These are phyloP conservation scores for Zhuqinia jingwanae DNA, from an alignment of 2,888 invertebrate species.

Conservation along the genomic window DNA sequence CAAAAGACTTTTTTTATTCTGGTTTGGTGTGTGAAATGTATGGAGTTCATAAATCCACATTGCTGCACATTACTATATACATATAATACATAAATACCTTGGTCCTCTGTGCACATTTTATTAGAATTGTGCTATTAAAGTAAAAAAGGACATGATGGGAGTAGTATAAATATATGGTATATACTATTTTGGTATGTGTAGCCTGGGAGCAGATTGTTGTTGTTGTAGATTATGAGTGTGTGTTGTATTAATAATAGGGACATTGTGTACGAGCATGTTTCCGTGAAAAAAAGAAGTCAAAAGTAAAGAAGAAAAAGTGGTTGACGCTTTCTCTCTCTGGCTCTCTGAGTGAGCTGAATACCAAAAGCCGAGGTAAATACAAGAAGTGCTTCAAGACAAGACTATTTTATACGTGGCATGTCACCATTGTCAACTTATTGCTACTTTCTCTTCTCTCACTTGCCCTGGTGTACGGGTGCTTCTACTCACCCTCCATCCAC, in stretches of 20 bases:
- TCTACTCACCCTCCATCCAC: slow-evolving; percentile 13
- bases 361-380: slow-evolving; percentile 12
- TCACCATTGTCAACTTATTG: slow-evolving; percentile 66
- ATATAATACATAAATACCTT: neutral
- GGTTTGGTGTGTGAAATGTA: slow-evolving; percentile 73
- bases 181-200: too few species aligned
- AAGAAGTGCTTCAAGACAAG: neutral
- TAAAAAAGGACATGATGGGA: too few species aligned
- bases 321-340: slow-evolving; percentile 12
- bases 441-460: slow-evolving; percentile 48
- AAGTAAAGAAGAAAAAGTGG: slow-evolving; percentile 44
- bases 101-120: too few species aligned
- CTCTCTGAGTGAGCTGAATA: slow-evolving; percentile 47
- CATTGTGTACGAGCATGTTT: slow-evolving; percentile 61
- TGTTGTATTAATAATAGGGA: slow-evolving; percentile 43
- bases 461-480: neutral
- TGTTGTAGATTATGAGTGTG: too few species aligned
- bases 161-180: too few species aligned
- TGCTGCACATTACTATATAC: slow-evolving; percentile 6
- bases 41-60: slow-evolving; percentile 79
- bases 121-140: too few species aligned
- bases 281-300: slow-evolving; percentile 43
- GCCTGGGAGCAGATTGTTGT: too few species aligned
- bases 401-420: slow-evolving; percentile 55
- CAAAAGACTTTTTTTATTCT: slow-evolving; percentile 27